Base-by-base conservation (phyloP, 2,888 invertebrate genomes). In the Tetranychus piercei region DNA sequence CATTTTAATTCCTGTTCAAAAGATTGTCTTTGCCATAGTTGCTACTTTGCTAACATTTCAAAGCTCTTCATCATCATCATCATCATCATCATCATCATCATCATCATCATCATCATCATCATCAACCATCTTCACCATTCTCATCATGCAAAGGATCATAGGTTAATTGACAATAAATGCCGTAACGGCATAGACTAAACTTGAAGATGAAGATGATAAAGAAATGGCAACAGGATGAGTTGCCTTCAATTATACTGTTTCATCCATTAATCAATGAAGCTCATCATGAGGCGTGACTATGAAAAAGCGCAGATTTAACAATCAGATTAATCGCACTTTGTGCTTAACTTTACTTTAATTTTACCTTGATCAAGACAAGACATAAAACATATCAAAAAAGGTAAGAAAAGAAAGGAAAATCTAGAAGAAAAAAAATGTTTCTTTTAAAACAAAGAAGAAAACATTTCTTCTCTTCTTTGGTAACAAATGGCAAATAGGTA, bases 241-340 rank as follows among this genome's bases (percentile, higher is more conserved):
- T 55, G 9, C 15, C 55, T 55, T 55, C 55, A 55, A 55, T 55
- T 55, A 55, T 55, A 55, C 55, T 15, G 15, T 55, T 9, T 55
- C 15, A 55, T 55, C 74, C 74, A 74, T 74, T 74, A 74, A 74
- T 74, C 74, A 74, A 70, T 67, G 74, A 74, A 70, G 67, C 74
- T 74, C 74, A 74, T 74, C 74, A 71, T 67, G 34, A 71, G 74
- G 74, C 74, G 74, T 74, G 74, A 74, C 74, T 71, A 69, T 44
- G 20, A 74, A 74, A 69, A 44, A 44, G 69, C 69, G 69, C 64
- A 34, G 34, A 34, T 55, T 55, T 15, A 55, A 15, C 55, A 69
- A 69, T 69, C 69, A 69, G 69, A 69, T 69, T 69, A 69, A 66
- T 20, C n/a, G 20, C n/a, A 66, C 66, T 66, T 20, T 66, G 34